Evolutionary conservation across 2,888 invertebrate genomes (phyloP).

Genomic region (Alloscopus bannaensis): DNA sequence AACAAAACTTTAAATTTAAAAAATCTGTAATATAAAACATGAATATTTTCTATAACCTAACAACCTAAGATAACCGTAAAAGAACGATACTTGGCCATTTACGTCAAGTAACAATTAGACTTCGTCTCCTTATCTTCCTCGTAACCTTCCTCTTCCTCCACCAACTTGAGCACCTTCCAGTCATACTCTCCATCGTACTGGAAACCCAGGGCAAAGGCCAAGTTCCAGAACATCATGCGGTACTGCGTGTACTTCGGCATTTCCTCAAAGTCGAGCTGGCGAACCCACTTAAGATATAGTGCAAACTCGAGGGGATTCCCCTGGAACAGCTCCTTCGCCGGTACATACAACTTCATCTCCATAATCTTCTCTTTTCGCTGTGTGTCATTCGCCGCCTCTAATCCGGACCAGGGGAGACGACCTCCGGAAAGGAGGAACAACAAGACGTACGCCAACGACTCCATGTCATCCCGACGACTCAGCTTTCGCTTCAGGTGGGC

Average conservation of each 20-base stretch:
- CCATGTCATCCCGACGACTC: constrained; percentile 41
- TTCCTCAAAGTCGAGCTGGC: neutral
- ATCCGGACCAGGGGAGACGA: constrained; percentile 20
- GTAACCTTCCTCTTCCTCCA: too few relatives aligned
- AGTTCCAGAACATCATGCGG: neutral
- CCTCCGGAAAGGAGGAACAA: constrained; percentile 19
- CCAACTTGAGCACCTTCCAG: too few relatives aligned
- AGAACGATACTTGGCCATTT: too few relatives aligned
- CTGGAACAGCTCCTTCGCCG: neutral
- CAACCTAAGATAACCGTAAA: too few relatives aligned
- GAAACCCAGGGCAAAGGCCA: neutral
- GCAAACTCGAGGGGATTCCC: constrained; percentile 5
- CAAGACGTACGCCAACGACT: constrained; percentile 28
- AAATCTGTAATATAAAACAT: too few relatives aligned
- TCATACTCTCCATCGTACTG: constrained; percentile 30
- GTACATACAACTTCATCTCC: neutral
- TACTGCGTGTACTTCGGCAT: neutral
- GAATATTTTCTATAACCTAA: too few relatives aligned
- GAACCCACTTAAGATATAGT: neutral
- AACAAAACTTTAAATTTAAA: too few relatives aligned
- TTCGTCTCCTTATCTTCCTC: too few relatives aligned
- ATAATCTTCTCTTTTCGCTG: neutral
- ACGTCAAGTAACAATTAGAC: too few relatives aligned
- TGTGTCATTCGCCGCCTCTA: neutral
- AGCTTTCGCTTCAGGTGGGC: constrained; percentile 12